A percentile compares a stretch with the other conserved stretches of the same genome.
Evolutionary conservation across 2,797 vertebrate genomes (phyloP).

Genomic region (Karalla daura): DNA sequence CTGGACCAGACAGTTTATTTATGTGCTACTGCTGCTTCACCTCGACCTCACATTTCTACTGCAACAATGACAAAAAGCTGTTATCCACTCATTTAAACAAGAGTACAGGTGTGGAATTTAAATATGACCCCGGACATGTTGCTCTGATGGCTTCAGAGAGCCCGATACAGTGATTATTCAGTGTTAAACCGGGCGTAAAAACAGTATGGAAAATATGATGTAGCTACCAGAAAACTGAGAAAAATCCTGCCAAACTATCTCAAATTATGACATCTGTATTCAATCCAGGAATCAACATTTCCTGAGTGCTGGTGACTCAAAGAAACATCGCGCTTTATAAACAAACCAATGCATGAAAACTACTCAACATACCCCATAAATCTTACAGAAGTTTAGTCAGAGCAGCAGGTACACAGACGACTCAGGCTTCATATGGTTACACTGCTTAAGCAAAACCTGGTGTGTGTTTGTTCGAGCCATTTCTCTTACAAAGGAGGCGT

Average conservation of each 20-base stretch:
- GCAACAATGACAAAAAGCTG: slow-evolving; percentile 32
- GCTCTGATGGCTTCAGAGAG: neutral
- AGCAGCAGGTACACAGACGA: slow-evolving; percentile 1
- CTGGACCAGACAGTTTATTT: slow-evolving; percentile 36
- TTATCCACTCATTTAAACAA: neutral
- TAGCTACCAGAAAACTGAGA: neutral
- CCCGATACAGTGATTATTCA: neutral
- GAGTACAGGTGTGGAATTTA: slow-evolving; percentile 13
- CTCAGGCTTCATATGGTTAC: slow-evolving; percentile 5
- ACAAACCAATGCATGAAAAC: neutral
- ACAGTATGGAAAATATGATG: neutral
- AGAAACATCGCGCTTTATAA: too few species aligned
- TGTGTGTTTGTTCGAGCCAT: slow-evolving; percentile 6
- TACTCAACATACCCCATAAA: neutral
- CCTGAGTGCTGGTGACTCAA: neutral
- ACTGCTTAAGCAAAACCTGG: neutral
- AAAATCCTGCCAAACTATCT: slow-evolving; percentile 8
- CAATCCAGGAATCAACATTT: neutral
- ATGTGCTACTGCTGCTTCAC: slow-evolving; percentile 30
- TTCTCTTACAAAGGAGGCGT: slow-evolving; percentile 6
- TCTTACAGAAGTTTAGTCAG: neutral
- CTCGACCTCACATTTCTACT: slow-evolving; percentile 32
- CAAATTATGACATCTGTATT: neutral
- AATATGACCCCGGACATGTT: slow-evolving; percentile 4
- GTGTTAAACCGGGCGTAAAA: neutral